Base-by-base conservation (phyloP, 2,888 invertebrate genomes). In the Drosophila gaucha region DNA sequence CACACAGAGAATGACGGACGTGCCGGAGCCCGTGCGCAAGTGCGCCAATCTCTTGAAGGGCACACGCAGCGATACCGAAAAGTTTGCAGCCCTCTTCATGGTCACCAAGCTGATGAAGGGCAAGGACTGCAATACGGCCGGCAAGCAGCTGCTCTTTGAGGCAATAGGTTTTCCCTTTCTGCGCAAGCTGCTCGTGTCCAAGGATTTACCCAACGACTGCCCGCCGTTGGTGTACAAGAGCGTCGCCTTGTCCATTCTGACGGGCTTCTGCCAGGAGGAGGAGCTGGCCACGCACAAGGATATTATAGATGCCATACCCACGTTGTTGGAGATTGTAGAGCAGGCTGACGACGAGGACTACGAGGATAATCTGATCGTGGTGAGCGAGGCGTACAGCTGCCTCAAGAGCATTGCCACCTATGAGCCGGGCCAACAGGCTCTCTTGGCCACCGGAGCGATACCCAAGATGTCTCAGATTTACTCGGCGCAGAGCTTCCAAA, bases 201-300 rank as follows among this genome's bases (percentile, higher is more conserved):
- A 94, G 78, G 94, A 95, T 88, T 94, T 96, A 20, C 96, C 97
- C 46, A 96, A 96, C 77, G 97, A 97, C 89, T 98, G 98, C 88
- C 97, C 97, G 3, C 96, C 97, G 0, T 94, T 96, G 60, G 96
- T 98, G 33, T 98, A 97, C 93, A 97, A 97, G 92, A 97, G 97
- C 9, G 96, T 98, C 41, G 97, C 97, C 0, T 92, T 98, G 36
- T 97, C 96, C 6, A 95, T 98, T 58, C 93, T 98, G 33, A 96
- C 97, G 1, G 95, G 96, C 59, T 97, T 98, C 92, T 97, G 97
- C 88, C 94, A 94, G 80, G 96, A 96, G 90, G 94, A 95, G 75
- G 95, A 95, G 88, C 91, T 97, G 66, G 96, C 96, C 18, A 94
- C 95, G 28, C 96, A 96, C 89, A 95, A 96, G 28, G 96, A 97